A percentile compares a stretch with the other conserved stretches of the same genome.
These are phyloP conservation scores for Caenorhabditis sp. DNA, from an alignment of 2,888 invertebrate genomes.

Conservation along the genomic window DNA sequence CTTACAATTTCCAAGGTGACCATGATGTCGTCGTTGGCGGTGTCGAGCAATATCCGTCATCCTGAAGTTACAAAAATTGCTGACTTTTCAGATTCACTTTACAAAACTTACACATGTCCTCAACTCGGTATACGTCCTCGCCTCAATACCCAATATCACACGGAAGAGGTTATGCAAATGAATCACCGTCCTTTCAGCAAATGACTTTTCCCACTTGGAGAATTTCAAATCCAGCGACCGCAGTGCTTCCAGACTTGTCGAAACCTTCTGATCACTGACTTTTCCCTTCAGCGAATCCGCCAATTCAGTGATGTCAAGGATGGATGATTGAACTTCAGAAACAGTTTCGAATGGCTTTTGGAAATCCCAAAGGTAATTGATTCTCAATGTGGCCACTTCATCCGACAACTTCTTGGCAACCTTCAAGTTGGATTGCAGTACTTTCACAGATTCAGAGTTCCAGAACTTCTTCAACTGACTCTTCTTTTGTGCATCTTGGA, in stretches of 20 bases:
- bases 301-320: background rate
- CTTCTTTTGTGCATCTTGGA: background rate
- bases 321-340: background rate
- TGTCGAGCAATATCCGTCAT: no score
- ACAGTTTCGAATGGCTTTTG: background rate
- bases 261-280: constrained; percentile 1
- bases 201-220: background rate
- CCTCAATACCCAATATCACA: no score
- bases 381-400: background rate
- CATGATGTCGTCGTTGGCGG: no score
- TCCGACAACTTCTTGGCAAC: background rate
- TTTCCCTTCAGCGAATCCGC: background rate
- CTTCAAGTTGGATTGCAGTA: background rate
- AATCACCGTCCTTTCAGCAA: no score
- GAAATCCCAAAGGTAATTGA: background rate
- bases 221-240: background rate
- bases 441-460: background rate
- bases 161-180: no score
- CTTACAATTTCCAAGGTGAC: no score
- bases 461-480: background rate
- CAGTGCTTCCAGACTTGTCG: background rate
- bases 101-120: no score
- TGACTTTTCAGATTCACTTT: no score
- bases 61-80: no score
- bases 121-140: no score